Conservation (phyloP, 2,888 invertebrate species). For the Lasioglossum morio region DNA sequence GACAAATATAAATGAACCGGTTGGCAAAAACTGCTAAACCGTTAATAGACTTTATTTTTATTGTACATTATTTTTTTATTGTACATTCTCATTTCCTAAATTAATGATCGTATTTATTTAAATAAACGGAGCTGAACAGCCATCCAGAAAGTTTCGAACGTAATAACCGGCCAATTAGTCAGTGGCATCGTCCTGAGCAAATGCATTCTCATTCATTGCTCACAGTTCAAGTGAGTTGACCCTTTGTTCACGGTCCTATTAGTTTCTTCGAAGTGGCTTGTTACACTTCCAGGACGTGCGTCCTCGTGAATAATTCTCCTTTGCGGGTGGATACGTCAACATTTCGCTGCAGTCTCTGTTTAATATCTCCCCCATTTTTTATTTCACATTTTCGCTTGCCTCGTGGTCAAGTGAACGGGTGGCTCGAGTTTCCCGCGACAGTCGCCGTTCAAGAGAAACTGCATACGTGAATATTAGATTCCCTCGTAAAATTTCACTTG, state of each 20-base stretch:
- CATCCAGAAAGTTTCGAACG: slow-evolving; percentile 2
- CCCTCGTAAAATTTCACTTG: not conserved
- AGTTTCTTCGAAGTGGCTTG: slow-evolving; percentile 28
- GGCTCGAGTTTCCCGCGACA: not conserved
- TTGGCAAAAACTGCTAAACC: not conserved
- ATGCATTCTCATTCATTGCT: slow-evolving; percentile 35
- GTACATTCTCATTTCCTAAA: not conserved
- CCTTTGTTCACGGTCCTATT: slow-evolving; percentile 24
- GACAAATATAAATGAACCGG: not conserved
- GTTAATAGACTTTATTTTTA: no score
- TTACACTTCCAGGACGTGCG: slow-evolving; percentile 32
- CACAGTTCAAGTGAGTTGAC: slow-evolving; percentile 34
- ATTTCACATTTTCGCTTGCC: not conserved
- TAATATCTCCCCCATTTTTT: not conserved
- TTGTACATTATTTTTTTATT: not conserved
- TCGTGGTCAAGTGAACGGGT: not conserved
- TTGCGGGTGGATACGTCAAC: not conserved
- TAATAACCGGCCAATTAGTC: slow-evolving; percentile 32
- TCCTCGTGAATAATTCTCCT: slow-evolving; percentile 27
- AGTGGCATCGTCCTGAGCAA: slow-evolving; percentile 21
- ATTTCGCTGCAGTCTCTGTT: not conserved
- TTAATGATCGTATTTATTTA: slow-evolving; percentile 35
- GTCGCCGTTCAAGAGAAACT: not conserved
- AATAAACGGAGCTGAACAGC: not conserved
- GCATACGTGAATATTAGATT: not conserved